Conservation (phyloP, 2,113 vertebrate species). For the Setophaga coronata region DNA sequence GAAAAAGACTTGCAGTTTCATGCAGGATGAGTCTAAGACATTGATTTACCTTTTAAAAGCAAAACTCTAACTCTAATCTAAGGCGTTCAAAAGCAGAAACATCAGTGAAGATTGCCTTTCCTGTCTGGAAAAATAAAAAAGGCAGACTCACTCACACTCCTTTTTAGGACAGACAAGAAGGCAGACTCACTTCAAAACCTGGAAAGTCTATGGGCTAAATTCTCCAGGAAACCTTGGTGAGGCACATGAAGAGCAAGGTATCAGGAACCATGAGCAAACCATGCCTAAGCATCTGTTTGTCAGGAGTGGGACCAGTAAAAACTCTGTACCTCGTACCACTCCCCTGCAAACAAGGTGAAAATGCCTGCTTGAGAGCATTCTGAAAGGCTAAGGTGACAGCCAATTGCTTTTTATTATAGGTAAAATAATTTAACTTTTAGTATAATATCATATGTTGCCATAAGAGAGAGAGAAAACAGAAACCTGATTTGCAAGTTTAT, state of each 20-base stretch:
- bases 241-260: not conserved
- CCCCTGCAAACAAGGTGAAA: not conserved
- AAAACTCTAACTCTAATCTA: not conserved
- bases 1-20: not conserved
- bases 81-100: not conserved
- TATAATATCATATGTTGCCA: not conserved
- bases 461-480: not conserved
- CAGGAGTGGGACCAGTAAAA: not conserved
- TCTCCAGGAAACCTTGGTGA: accelerated
- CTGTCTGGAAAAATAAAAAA: not conserved
- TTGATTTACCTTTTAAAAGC: not conserved
- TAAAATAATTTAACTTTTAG: not conserved
- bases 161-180: not conserved
- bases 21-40: not conserved
- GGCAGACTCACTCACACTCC: not conserved
- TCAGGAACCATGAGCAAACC: not conserved
- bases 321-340: not conserved
- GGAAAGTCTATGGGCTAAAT: not conserved
- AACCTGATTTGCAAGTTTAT: not conserved
- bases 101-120: not conserved
- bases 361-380: not conserved
- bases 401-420: not conserved
- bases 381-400: not conserved
- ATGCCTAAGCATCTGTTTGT: accelerated
- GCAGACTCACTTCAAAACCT: not conserved